phyloP scores from a whole-genome alignment of 2,113 vertebrate genomes.

The Chroicocephalus ridibundus region DNA sequence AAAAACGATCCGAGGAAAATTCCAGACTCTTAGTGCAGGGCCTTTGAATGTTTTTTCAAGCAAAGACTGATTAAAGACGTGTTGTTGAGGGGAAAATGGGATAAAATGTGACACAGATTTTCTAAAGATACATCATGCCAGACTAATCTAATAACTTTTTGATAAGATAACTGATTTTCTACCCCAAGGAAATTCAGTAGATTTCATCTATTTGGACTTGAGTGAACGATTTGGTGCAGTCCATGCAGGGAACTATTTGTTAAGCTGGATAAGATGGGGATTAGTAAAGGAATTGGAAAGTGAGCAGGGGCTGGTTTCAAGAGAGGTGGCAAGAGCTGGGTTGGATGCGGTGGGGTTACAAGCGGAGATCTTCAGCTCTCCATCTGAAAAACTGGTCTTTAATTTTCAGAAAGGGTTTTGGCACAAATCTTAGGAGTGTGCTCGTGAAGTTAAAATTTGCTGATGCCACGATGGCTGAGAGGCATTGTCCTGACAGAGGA shows the following conservation, averaged over 20 bases:
- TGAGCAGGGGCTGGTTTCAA: neutral
- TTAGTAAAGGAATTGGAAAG: neutral
- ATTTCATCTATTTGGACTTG: constrained; percentile 5
- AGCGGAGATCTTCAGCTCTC: neutral
- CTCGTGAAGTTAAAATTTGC: constrained; percentile 44
- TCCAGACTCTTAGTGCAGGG: constrained; percentile 28
- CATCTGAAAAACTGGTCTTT: neutral
- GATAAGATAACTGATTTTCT: constrained; percentile 50
- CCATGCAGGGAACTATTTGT: neutral
- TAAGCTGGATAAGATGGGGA: neutral
- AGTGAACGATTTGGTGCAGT: neutral
- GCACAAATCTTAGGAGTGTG: neutral
- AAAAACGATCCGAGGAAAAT: constrained; percentile 41
- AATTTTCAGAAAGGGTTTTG: constrained; percentile 44
- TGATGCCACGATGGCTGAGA: constrained; percentile 39
- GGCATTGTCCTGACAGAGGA: constrained; percentile 50
- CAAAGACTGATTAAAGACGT: constrained; percentile 48
- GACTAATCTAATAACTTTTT: constrained; percentile 57
- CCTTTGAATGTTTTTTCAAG: constrained; percentile 32
- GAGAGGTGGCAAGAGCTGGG: neutral
- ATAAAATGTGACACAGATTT: constrained; percentile 62
- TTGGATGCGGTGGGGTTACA: neutral
- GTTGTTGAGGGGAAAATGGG: constrained; percentile 43
- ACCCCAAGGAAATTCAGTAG: constrained; percentile 37
- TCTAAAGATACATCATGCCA: constrained; percentile 61